Base-by-base conservation (phyloP, 1,140 invertebrate genomes). In the Drosophila lacteicornis region DNA sequence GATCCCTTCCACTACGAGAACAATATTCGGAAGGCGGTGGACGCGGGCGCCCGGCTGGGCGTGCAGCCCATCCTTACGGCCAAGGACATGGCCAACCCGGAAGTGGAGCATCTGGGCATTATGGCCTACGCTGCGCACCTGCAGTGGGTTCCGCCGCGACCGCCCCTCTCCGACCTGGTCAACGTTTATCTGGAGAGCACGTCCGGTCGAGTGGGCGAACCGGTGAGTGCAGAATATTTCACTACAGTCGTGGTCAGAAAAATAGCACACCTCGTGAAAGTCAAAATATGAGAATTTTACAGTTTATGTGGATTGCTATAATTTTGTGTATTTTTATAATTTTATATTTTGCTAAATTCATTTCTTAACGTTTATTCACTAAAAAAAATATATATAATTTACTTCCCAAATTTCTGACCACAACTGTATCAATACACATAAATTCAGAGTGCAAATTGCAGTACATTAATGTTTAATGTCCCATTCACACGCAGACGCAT, bases 51-150 rank as follows among this genome's bases (percentile, higher is more conserved):
- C 75, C 93, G 94, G 88, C 92, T 96, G 73, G 97, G 98, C 17
- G 96, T 99, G 5, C 96, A 98, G 82, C 97, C 98, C 27, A 95
- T 99, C 46, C 92, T 99, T 38, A 96, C 97, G 80, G 96, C 98
- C 6, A 97, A 97, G 93, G 98, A 99, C 91, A 97, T 99, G 96
- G 96, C 97, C 50, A 97, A 98, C 93, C 96, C 96, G 55, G 96
- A 99, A 91, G 97, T 98, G 2, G 98, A 99, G 92, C 98, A 99
- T 94, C 94, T 99, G 76, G 98, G 97, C 7, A 97, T 99, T 69
- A 99, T 99, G 98, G 97, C 98, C 4, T 99, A 99, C 93, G 97
- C 96, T 4, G 97, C 97, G 0, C 95, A 97, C 92, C 98, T 97
- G 93, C 96, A 97, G 79, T 97, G 97, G 95, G 95, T 98, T 17